A percentile compares a stretch with the other conserved stretches of the same genome.
Evolutionary conservation across 1,140 invertebrate species (phyloP).

Genomic region (Cydia fagiglandana): DNA sequence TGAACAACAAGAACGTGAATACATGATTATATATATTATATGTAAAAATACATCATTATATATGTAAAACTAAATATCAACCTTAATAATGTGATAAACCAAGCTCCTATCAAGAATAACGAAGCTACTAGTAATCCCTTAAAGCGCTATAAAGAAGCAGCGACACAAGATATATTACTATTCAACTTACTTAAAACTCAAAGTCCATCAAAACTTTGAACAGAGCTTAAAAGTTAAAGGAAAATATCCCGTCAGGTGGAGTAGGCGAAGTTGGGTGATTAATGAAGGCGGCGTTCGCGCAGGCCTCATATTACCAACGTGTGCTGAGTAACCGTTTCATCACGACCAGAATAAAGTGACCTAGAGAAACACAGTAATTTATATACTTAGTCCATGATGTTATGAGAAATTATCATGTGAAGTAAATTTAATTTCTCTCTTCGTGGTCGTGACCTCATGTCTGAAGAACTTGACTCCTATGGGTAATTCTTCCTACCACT

Average conservation of each 20-base stretch:
- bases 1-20: no score
- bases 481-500: no score
- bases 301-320: neutral
- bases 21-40: no score
- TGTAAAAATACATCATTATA: no score
- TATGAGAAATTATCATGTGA: no score
- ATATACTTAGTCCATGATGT: neutral
- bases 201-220: constrained; percentile 76
- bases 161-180: constrained; percentile 73
- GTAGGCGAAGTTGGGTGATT: constrained; percentile 72
- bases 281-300: constrained; percentile 51
- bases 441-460: no score
- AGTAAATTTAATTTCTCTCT: no score
- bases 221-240: constrained; percentile 78
- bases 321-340: neutral
- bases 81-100: neutral
- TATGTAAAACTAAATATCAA: no score
- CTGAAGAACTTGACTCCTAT: no score
- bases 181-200: constrained; percentile 77
- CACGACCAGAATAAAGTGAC: neutral
- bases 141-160: constrained; percentile 48
- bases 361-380: neutral
- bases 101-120: neutral
- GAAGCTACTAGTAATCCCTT: constrained; percentile 28
- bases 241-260: constrained; percentile 75